Conservation (phyloP, 2,113 vertebrate species). For the Okapia johnstoni region DNA sequence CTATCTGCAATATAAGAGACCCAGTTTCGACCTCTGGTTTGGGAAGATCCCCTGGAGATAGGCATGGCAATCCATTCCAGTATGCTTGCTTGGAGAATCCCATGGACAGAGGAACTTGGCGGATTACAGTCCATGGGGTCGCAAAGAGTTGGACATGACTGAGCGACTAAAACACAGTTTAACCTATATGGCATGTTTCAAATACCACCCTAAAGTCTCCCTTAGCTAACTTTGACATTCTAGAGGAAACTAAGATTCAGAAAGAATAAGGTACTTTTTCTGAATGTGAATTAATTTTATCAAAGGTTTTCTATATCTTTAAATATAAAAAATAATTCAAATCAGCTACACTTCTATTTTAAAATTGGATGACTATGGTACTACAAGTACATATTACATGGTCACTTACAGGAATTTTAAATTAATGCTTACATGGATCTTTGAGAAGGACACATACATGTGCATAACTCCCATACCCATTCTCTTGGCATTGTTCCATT, state of each 20-base stretch:
- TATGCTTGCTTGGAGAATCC: neutral
- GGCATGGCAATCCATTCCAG: neutral
- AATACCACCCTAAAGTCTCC: neutral
- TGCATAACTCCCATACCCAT: neutral
- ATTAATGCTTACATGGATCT: neutral
- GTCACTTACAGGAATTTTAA: neutral
- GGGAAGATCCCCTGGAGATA: neutral
- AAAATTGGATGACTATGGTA: neutral
- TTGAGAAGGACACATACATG: neutral
- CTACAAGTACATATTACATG: neutral
- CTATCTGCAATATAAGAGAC: neutral
- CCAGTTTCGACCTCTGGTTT: neutral
- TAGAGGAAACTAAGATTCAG: neutral
- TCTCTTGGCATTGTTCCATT: neutral
- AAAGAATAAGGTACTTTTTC: neutral
- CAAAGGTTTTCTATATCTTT: neutral
- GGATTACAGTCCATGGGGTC: neutral
- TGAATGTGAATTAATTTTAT: neutral
- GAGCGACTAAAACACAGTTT: neutral
- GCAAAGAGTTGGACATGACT: neutral
- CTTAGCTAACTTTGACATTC: neutral
- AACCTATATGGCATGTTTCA: neutral
- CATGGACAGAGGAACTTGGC: neutral
- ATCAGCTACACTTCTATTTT: neutral
- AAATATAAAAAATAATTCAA: constrained; percentile 19